Evolutionary conservation across 2,113 vertebrate species (phyloP).

Genomic region (Urocynchramus pylzowi): DNA sequence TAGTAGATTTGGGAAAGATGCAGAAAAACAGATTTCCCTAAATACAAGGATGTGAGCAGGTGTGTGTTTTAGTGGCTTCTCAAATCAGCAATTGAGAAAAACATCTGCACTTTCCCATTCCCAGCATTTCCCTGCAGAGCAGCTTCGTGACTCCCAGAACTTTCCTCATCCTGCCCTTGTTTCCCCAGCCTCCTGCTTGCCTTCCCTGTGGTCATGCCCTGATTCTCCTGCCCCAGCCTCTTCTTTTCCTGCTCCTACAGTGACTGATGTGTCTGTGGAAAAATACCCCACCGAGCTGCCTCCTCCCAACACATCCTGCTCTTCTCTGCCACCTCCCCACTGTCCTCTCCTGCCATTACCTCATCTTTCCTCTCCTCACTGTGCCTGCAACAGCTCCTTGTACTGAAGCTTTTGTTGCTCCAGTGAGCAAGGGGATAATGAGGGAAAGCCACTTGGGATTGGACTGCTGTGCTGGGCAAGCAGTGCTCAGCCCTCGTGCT

Average conservation of each 20-base stretch:
- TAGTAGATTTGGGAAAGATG: neutral
- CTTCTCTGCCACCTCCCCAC: neutral
- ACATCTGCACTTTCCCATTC: neutral
- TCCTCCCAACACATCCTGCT: neutral
- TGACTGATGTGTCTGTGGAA: neutral
- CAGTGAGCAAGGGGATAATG: neutral
- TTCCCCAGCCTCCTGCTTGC: neutral
- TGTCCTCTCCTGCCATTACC: neutral
- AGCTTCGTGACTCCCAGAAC: neutral
- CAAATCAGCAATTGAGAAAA: neutral
- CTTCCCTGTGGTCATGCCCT: neutral
- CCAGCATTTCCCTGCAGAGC: neutral
- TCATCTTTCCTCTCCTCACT: neutral
- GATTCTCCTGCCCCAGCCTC: neutral
- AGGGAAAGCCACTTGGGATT: neutral
- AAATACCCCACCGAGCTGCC: neutral
- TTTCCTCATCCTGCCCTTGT: neutral
- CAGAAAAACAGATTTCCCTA: neutral
- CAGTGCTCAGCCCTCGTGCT: fast-evolving
- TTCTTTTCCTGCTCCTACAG: neutral
- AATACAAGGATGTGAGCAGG: fast-evolving
- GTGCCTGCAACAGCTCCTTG: neutral
- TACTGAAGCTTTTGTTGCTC: neutral
- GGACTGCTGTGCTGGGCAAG: neutral
- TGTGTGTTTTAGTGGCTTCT: neutral